A percentile compares a stretch with the other conserved stretches of the same genome.
phyloP scores from a whole-genome alignment of 92 coral and sea anemone species.

The Nematostella vectensis region DNA sequence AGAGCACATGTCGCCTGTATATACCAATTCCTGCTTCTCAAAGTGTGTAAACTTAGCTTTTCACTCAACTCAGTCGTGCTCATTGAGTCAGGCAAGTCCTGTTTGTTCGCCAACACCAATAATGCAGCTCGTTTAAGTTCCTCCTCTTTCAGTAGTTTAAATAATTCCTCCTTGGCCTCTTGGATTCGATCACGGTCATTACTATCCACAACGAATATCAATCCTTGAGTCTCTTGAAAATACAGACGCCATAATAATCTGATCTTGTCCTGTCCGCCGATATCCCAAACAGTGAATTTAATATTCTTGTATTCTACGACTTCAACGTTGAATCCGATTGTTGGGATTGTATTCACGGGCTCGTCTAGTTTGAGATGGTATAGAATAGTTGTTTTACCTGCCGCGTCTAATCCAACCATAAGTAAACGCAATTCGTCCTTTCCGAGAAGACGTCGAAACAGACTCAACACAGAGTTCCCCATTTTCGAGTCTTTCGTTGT shows the following conservation, averaged over 20 bases:
- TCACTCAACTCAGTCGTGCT: slow-evolving; percentile 84
- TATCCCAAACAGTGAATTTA: slow-evolving; percentile 97
- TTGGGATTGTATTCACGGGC: slow-evolving; percentile 90
- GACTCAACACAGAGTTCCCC: slow-evolving; percentile 82
- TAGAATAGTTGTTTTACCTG: slow-evolving; percentile 95
- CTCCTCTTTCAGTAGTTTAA: slow-evolving; percentile 79
- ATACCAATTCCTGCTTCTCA: slow-evolving; percentile 84
- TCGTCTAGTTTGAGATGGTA: slow-evolving; percentile 90
- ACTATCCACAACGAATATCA: slow-evolving; percentile 93
- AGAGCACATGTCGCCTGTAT: slow-evolving; percentile 93
- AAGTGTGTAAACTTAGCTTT: slow-evolving; percentile 65
- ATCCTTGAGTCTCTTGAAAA: slow-evolving; percentile 95
- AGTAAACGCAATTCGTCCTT: slow-evolving; percentile 91
- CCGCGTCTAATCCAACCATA: slow-evolving; percentile 99
- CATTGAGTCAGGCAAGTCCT: slow-evolving; percentile 83
- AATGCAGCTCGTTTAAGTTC: slow-evolving; percentile 88
- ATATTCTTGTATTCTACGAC: slow-evolving; percentile 96
- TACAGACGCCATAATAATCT: slow-evolving; percentile 92
- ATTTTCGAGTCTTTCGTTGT: slow-evolving; percentile 12
- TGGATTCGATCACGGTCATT: slow-evolving; percentile 75
- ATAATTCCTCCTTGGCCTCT: slow-evolving; percentile 89
- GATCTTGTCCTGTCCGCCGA: slow-evolving; percentile 98
- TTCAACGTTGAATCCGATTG: slow-evolving; percentile 97
- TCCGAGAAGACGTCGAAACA: slow-evolving; percentile 78
- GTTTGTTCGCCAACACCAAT: slow-evolving; percentile 93